Conservation (phyloP, 2,797 vertebrate genomes). For the Falco novaeseelandiae region DNA sequence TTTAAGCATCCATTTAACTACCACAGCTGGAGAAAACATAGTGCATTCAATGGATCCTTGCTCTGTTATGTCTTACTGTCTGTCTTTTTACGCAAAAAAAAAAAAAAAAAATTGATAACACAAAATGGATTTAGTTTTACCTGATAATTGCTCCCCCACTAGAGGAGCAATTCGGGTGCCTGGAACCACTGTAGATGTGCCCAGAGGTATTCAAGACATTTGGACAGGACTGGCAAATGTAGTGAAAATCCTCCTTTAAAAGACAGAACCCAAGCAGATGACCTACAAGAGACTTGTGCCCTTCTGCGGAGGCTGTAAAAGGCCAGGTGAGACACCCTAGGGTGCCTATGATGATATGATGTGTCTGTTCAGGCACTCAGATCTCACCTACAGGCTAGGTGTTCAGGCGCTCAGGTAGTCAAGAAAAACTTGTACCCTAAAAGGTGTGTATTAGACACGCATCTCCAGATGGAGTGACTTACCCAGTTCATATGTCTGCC, state of each 20-base stretch:
- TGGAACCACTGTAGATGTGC: not conserved
- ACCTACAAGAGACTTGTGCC: not conserved
- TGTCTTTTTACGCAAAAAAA: not conserved
- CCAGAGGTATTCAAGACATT: not conserved
- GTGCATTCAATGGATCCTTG: not conserved
- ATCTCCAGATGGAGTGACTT: not conserved
- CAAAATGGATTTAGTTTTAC: not conserved
- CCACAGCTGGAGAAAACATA: not conserved
- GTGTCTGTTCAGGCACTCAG: not conserved
- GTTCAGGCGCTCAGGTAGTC: not conserved
- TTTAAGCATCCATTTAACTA: not conserved
- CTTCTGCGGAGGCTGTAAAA: not conserved
- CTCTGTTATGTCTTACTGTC: not conserved
- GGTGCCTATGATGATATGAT: not conserved
- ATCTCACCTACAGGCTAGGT: not conserved
- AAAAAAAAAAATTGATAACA: not conserved
- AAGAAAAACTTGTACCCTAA: not conserved
- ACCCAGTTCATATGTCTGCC: not conserved
- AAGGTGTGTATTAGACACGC: not conserved
- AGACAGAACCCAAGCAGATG: not conserved
- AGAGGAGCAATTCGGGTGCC: not conserved
- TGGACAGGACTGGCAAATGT: not conserved
- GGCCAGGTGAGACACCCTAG: not conserved
- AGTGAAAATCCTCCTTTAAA: not conserved
- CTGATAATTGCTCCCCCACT: not conserved